Percentiles rank a stretch among this genome's conserved stretches.
Conservation (phyloP, 2,888 invertebrate genomes). For the Adela reaumurella region DNA sequence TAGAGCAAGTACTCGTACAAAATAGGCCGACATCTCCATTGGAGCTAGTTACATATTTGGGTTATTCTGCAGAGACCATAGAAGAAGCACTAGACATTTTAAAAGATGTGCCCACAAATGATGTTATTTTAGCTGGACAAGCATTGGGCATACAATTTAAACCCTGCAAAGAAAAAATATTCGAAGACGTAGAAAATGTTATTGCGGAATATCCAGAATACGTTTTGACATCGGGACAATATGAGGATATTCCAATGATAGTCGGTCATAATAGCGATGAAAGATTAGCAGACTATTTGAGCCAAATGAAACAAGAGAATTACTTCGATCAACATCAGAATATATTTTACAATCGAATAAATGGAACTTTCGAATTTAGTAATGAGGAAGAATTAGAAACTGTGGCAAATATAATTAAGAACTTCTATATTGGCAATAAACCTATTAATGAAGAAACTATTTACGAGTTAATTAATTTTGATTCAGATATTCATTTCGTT, state of each 20-base stretch:
- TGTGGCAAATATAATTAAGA: slow-evolving; percentile 12
- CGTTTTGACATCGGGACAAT: neutral
- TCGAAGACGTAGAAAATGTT: slow-evolving; percentile 22
- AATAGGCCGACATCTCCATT: slow-evolving; percentile 19
- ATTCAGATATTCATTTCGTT: slow-evolving; percentile 19
- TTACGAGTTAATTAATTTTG: slow-evolving; percentile 19
- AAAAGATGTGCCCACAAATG: slow-evolving; percentile 13
- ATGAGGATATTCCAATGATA: slow-evolving; percentile 20
- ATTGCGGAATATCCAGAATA: slow-evolving; percentile 18
- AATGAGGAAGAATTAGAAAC: slow-evolving; percentile 12
- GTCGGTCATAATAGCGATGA: slow-evolving; percentile 24
- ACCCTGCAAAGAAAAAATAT: slow-evolving; percentile 26
- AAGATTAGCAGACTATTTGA: slow-evolving; percentile 23
- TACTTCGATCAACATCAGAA: slow-evolving; percentile 25
- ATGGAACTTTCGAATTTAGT: slow-evolving; percentile 16
- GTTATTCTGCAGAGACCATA: slow-evolving; percentile 15
- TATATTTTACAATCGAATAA: slow-evolving; percentile 25
- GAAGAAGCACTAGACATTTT: slow-evolving; percentile 21
- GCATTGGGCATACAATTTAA: slow-evolving; percentile 17
- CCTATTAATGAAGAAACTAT: slow-evolving; percentile 14
- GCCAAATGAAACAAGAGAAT: slow-evolving; percentile 16
- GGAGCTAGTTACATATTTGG: slow-evolving; percentile 20
- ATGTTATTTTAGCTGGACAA: slow-evolving; percentile 17
- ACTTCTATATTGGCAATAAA: slow-evolving; percentile 17
- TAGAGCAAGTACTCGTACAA: slow-evolving; percentile 15